These are phyloP conservation scores for Xenops minutus DNA, from an alignment of 2,797 vertebrate genomes.

Conservation along the genomic window DNA sequence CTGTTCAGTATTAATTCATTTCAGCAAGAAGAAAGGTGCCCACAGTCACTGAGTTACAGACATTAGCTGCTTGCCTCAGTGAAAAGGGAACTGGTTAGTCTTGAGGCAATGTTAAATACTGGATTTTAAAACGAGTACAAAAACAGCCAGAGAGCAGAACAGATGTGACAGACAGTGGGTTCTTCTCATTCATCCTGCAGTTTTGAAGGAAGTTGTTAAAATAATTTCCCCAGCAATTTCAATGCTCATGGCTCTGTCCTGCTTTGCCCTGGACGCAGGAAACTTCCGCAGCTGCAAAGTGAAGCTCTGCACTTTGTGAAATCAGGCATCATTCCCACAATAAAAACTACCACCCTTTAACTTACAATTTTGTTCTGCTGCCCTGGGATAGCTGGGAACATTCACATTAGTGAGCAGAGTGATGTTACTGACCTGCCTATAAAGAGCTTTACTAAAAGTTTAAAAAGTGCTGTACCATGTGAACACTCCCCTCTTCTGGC, in stretches of 20 bases:
- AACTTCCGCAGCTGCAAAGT: slow-evolving; percentile 32
- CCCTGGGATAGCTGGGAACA: background rate
- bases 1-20: slow-evolving; percentile 5
- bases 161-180: background rate
- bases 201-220: slow-evolving; percentile 22
- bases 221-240: slow-evolving; percentile 20
- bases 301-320: background rate
- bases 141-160: background rate
- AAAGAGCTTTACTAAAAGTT: background rate
- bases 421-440: background rate
- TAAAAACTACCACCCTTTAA: background rate
- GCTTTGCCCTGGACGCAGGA: slow-evolving; percentile 4
- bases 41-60: background rate
- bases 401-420: background rate
- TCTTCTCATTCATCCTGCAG: background rate
- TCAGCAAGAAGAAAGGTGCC: slow-evolving; percentile 27
- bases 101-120: background rate
- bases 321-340: background rate
- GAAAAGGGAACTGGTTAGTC: background rate
- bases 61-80: background rate
- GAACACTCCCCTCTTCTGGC: background rate
- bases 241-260: background rate
- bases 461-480: background rate
- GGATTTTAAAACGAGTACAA: background rate
- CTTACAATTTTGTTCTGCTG: background rate